These are phyloP conservation scores for Lipophrys pholis DNA, from an alignment of 2,113 vertebrate species.

Conservation along the genomic window DNA sequence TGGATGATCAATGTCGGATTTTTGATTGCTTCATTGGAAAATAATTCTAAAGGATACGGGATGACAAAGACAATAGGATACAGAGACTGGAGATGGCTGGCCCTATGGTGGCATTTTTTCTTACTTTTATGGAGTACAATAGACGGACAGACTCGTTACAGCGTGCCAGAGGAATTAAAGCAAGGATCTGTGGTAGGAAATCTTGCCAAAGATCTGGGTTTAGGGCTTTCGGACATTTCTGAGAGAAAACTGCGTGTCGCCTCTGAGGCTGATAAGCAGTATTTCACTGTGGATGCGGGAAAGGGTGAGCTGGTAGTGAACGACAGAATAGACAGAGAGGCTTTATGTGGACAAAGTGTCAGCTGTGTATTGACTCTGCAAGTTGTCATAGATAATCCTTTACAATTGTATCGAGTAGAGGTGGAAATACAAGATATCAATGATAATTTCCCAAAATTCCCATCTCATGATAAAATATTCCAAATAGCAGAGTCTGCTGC, in stretches of 20 bases:
- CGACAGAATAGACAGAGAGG: constrained; percentile 87
- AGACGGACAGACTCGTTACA: constrained; percentile 77
- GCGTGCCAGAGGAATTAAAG: constrained; percentile 81
- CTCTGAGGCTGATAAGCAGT: constrained; percentile 80
- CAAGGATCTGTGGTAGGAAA: constrained; percentile 83
- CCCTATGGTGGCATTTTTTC: constrained; percentile 64
- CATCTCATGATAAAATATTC: constrained; percentile 36
- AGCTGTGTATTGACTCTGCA: constrained; percentile 84
- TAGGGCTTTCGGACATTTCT: constrained; percentile 78
- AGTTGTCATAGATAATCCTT: constrained; percentile 83
- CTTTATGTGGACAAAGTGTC: constrained; percentile 82
- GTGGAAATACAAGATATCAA: constrained; percentile 88
- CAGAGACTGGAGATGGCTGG: constrained; percentile 69
- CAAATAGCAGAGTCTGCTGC: constrained; percentile 79
- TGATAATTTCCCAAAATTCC: constrained; percentile 83
- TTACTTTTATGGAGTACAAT: constrained; percentile 77
- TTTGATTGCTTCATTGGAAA: constrained; percentile 25
- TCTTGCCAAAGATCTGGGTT: constrained; percentile 84
- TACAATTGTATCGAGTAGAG: constrained; percentile 83
- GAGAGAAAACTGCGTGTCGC: constrained; percentile 82
- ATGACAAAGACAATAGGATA: constrained; percentile 73
- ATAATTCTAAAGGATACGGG: constrained; percentile 8
- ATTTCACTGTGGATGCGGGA: constrained; percentile 83
- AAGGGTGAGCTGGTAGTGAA: constrained; percentile 85
- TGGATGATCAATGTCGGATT: constrained; percentile 35